Base-by-base conservation (phyloP, 1,140 invertebrate genomes). In the Pristionchus pacificus region DNA sequence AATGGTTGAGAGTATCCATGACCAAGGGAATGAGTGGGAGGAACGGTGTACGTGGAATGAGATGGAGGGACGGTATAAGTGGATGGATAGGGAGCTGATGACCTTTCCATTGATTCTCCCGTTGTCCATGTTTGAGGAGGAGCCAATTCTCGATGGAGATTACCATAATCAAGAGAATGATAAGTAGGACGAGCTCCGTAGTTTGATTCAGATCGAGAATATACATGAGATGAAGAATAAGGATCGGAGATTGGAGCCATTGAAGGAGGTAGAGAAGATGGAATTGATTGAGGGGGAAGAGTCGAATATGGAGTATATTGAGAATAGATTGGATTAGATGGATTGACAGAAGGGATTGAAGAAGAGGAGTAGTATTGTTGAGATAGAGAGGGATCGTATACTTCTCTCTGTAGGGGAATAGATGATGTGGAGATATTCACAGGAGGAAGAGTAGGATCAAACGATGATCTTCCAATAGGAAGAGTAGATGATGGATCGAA, bases 181-280 rank as follows among this genome's bases (percentile, higher is more conserved):
- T 74, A 62, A 59, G 68, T 19, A 2, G 79, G 79, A 13, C 79
- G 71, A 49, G 79, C 60, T 61, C 79, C 79, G 63, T 80, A 80
- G 68, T 81, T 80, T 27, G 59, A 62, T 58, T 80, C 79, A 55
- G 69, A 64, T 65, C 79, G 33, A 64, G 67, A 70, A 62, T 80
- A 80, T 24, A 81, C 79, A 59, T 71, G 72, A 60, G 69, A 30
- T 25, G 71, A 55, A 33, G 28, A 31, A 70, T 68, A 60, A 3
- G 70, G 31, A 30, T 71, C 57, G 1, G 70, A 71, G n/a, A 70
- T 28, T 1, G 70, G 65, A 19, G 71, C 66, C 28, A 74, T 68
- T 25, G 70, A 65, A 32, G 62, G 15, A 28, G 60, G n/a, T 74
- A 29, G 74, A 76, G 72, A 32, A 67, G 69, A 28, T 73, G 49